Evolutionary conservation across 2,888 invertebrate species (phyloP).

Genomic region (Cryptocephalus primarius): DNA sequence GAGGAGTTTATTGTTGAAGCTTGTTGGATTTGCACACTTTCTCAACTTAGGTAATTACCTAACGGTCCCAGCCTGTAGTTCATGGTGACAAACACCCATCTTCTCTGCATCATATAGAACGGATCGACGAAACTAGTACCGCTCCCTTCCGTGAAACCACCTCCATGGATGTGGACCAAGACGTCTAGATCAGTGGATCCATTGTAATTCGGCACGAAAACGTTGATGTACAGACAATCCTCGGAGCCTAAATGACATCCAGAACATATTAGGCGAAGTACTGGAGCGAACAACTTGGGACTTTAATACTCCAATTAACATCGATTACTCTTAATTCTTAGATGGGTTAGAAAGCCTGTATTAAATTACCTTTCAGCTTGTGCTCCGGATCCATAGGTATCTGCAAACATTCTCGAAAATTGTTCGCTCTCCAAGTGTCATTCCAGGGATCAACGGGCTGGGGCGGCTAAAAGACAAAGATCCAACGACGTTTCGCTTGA

Average conservation of each 20-base stretch:
- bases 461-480: conserved; percentile 22
- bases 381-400: background rate
- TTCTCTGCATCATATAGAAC: conserved; percentile 30
- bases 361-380: too few species aligned
- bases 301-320: too few species aligned
- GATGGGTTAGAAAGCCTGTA: too few species aligned
- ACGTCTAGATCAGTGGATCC: conserved; percentile 29
- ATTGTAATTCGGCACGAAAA: conserved; percentile 40
- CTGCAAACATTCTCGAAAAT: conserved; percentile 29
- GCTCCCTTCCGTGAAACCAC: conserved; percentile 35
- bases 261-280: too few species aligned
- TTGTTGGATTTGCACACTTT: too few species aligned
- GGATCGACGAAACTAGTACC: conserved; percentile 35
- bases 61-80: conserved; percentile 28
- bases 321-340: too few species aligned
- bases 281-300: too few species aligned
- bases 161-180: conserved; percentile 38
- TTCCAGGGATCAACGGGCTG: conserved; percentile 46
- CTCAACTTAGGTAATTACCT: too few species aligned
- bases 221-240: conserved; percentile 54
- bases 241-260: conserved; percentile 35
- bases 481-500: too few species aligned
- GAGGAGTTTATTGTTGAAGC: too few species aligned
- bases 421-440: conserved; percentile 54
- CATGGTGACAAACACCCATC: conserved; percentile 23